Percentiles rank a stretch among this genome's conserved stretches.
These are phyloP conservation scores for Drosophila carrolli DNA, from an alignment of 1,140 invertebrate genomes.

Conservation along the genomic window DNA sequence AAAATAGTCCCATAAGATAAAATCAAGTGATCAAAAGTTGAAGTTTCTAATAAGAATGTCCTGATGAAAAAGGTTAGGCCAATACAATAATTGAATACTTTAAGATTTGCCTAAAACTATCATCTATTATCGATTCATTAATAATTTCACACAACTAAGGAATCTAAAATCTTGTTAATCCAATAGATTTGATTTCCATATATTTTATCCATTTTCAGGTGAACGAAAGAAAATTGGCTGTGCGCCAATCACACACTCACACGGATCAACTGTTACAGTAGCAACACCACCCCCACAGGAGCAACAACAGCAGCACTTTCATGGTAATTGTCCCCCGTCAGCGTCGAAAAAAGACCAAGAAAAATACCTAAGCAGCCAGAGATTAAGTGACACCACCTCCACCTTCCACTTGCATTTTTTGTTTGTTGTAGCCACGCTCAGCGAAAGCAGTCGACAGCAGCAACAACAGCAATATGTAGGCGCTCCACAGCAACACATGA, in stretches of 20 bases:
- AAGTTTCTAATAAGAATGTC: no score
- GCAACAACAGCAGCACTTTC: constrained; percentile 9
- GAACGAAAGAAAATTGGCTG: constrained; percentile 4
- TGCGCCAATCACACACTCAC: constrained; percentile 3
- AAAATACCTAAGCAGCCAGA: constrained; percentile 20
- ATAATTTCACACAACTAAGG: background rate
- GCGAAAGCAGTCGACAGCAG: constrained; percentile 76
- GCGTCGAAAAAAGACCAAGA: constrained; percentile 28
- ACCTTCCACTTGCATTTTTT: constrained; percentile 74
- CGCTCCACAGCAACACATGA: constrained; percentile 41
- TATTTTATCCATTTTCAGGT: constrained; percentile 20
- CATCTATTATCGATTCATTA: background rate
- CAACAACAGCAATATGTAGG: constrained; percentile 73
- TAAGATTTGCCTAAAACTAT: no score
- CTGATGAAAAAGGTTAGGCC: no score
- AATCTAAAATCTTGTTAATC: no score
- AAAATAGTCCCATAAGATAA: no score
- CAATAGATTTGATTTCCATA: constrained; percentile 17
- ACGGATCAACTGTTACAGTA: constrained; percentile 12
- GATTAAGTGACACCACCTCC: constrained; percentile 54
- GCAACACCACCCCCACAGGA: background rate
- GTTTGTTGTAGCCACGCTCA: constrained; percentile 74
- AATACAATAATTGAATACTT: no score
- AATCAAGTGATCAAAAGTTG: no score
- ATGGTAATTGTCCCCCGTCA: constrained; percentile 66